Conservation (phyloP, 1,140 invertebrate genomes). For the Drosophila trapezifrons region DNA sequence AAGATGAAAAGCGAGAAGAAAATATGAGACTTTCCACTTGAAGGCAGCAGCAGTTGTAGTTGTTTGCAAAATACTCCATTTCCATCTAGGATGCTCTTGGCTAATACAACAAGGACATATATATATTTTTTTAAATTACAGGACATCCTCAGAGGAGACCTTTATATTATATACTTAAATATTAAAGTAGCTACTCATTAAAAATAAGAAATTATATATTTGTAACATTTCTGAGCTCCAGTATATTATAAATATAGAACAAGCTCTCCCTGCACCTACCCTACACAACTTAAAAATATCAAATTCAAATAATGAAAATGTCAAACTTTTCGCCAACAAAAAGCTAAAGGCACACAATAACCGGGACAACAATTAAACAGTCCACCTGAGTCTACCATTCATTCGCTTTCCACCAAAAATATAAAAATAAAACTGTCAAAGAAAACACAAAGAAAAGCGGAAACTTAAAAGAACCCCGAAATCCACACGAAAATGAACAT, state of each 20-base stretch:
- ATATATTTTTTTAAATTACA: constrained; percentile 4
- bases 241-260: no score
- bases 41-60: constrained; percentile 7
- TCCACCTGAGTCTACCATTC: constrained; percentile 20
- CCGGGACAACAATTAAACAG: constrained; percentile 28
- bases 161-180: not conserved
- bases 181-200: not conserved
- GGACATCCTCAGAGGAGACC: not conserved
- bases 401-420: constrained; percentile 16
- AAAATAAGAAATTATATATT: no score
- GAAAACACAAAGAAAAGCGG: constrained; percentile 34
- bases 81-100: not conserved
- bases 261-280: not conserved
- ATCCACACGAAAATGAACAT: constrained; percentile 15
- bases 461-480: constrained; percentile 21
- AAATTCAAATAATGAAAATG: constrained; percentile 31
- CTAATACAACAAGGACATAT: constrained; percentile 8
- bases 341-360: not conserved
- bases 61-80: constrained; percentile 9
- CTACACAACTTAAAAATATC: not conserved
- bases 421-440: constrained; percentile 56
- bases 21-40: constrained; percentile 21
- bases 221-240: no score
- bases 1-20: constrained; percentile 17
- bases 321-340: constrained; percentile 26